Base-by-base conservation (phyloP, 2,113 vertebrate genomes). In the Corythoichthys haematopterus region DNA sequence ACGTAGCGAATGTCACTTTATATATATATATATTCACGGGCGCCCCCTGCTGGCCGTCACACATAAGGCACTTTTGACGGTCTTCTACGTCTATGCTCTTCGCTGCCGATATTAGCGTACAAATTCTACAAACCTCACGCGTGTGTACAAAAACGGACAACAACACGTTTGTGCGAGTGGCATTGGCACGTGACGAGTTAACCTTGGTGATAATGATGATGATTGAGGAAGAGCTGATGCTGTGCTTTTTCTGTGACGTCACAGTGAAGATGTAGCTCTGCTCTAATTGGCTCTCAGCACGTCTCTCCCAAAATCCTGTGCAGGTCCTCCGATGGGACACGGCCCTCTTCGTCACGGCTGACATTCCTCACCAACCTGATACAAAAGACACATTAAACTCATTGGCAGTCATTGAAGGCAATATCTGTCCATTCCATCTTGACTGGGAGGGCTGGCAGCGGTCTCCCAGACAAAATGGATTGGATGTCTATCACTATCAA, bases 301-400 rank as follows among this genome's bases (percentile, higher is more conserved):
- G 75, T 91, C 81, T 94, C 92, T 76, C 93, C 91, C 8, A 94
- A 89, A 79, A 96, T 91, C 83, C 93, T 90, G 84, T 94, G 92
- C 88, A 96, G 89, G 70, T 91, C 94, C 70, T 93, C 89, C 2
- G 89, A 81, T 35, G 87, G 88, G 71, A 95, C 88, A 66, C 91
- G 92, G 9, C 92, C 93, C 87, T 97, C 92, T 87, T 94, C 93
- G 47, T 89, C 93, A 69, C 93, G 92, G 79, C 92, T 96, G 75
- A 96, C 78, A 80, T 97, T 97, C 88, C 89, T 94, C 82, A 96
- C 92, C 84, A 93, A 85, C 93, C 94, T 97, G 82, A 60, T 28
- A 65, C 50, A 46, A 3, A 43, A 43, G 40, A 43, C 40, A 43
- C 20, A 28, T 28, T 28, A 28, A 28, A 28, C 20, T 28, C 20